phyloP scores from a whole-genome alignment of 92 coral and sea anemone genomes.

The Epizoanthus stellaris region DNA sequence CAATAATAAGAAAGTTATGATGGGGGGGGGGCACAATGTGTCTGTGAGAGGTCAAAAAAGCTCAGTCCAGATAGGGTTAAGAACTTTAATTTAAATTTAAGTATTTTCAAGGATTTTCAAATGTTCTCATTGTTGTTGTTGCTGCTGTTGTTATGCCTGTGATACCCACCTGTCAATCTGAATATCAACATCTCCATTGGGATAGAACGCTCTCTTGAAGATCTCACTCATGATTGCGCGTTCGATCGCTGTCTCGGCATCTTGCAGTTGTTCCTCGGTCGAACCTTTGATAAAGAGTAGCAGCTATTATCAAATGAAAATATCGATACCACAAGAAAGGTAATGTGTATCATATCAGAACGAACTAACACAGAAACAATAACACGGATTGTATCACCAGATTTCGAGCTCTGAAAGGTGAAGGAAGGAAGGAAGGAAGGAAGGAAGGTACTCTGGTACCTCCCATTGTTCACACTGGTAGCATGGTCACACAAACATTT shows the following conservation, averaged over 20 bases:
- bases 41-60: too few relatives aligned
- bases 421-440: too few relatives aligned
- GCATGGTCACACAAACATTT: too few relatives aligned
- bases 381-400: neutral
- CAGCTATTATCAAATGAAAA: neutral
- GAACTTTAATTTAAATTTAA: too few relatives aligned
- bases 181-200: conserved; percentile 90
- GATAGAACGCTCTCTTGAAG: conserved; percentile 87
- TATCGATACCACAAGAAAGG: neutral
- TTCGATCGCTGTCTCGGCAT: conserved; percentile 78
- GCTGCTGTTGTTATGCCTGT: neutral
- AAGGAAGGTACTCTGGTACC: too few relatives aligned
- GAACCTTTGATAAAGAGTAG: conserved; percentile 52
- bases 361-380: neutral
- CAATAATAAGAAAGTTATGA: too few relatives aligned
- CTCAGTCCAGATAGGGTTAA: too few relatives aligned
- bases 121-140: neutral
- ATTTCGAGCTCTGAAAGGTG: neutral
- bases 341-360: neutral
- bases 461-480: too few relatives aligned
- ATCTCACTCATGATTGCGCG: conserved; percentile 89
- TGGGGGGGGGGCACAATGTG: too few relatives aligned
- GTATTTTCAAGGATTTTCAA: too few relatives aligned
- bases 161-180: conserved; percentile 80
- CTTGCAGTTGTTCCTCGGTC: conserved; percentile 77